Conservation (phyloP, 30 jellyfish, hydroid and myxozoan species). For the Hydra vulgaris region DNA sequence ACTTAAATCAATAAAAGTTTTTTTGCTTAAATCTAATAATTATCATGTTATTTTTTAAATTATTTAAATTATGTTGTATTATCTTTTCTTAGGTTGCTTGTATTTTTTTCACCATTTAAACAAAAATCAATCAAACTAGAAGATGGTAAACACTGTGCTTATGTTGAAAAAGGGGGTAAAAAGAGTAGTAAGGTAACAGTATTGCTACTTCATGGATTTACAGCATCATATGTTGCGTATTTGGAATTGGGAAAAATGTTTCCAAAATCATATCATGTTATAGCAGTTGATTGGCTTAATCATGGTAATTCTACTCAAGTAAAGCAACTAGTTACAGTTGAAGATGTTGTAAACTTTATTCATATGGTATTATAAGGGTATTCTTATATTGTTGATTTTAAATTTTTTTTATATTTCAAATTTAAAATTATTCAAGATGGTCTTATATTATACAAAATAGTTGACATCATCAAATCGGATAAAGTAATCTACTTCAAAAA, state of each 20-base stretch:
- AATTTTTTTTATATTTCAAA: too few relatives aligned
- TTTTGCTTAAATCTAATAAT: too few relatives aligned
- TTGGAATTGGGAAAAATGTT: background rate
- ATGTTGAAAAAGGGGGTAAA: constrained; percentile 12
- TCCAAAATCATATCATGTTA: background rate
- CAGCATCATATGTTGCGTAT: constrained; percentile 7
- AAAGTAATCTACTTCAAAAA: too few relatives aligned
- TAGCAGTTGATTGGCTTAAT: constrained; percentile 11
- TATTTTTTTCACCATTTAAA: background rate
- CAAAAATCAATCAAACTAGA: background rate
- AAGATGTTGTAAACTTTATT: too few relatives aligned
- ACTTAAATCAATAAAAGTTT: too few relatives aligned
- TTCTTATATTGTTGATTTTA: too few relatives aligned
- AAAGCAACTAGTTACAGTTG: too few relatives aligned
- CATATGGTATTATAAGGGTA: too few relatives aligned
- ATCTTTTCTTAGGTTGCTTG: background rate
- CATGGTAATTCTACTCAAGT: constrained; percentile 12
- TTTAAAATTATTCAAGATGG: too few relatives aligned
- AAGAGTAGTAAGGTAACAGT: background rate
- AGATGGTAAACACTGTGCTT: background rate
- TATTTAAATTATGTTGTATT: background rate
- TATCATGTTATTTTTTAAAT: too few relatives aligned
- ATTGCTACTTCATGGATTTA: constrained; percentile 11
- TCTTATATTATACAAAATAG: too few relatives aligned
- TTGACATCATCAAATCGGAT: too few relatives aligned